Evolutionary conservation across 2,113 vertebrate species (phyloP).

Genomic region (Archocentrus centrarchus): DNA sequence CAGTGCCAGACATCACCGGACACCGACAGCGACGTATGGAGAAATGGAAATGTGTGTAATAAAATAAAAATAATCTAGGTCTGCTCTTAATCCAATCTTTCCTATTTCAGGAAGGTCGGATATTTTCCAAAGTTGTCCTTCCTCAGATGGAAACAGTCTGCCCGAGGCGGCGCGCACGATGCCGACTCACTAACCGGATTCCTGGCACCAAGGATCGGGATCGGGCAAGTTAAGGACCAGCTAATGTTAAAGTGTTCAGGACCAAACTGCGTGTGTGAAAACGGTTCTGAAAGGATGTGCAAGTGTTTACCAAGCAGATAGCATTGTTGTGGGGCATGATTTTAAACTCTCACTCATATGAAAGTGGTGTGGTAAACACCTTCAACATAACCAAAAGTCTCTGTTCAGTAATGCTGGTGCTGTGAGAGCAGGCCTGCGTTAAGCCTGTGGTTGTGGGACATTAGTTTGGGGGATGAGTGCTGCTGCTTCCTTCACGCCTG

Average conservation of each 20-base stretch:
- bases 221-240: not conserved
- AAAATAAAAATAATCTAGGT: too few species aligned
- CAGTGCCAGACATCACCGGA: not conserved
- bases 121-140: not conserved
- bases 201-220: not conserved
- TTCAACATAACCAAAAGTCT: not conserved
- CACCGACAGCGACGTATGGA: not conserved
- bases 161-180: not conserved
- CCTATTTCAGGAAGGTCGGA: not conserved
- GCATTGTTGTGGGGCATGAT: too few species aligned
- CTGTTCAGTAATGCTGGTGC: not conserved
- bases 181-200: not conserved
- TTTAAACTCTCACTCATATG: not conserved
- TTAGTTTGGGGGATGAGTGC: constrained; percentile 54
- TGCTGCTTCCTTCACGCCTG: not conserved
- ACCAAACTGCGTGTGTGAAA: not conserved
- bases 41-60: too few species aligned
- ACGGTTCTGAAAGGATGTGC: not conserved
- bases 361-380: constrained; percentile 17
- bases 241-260: not conserved
- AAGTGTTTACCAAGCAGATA: not conserved
- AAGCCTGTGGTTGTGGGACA: constrained; percentile 53
- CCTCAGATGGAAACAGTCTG: not conserved
- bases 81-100: not conserved
- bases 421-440: constrained; percentile 18